Base-by-base conservation (phyloP, 2,113 vertebrate species). In the Fulmarus glacialis region DNA sequence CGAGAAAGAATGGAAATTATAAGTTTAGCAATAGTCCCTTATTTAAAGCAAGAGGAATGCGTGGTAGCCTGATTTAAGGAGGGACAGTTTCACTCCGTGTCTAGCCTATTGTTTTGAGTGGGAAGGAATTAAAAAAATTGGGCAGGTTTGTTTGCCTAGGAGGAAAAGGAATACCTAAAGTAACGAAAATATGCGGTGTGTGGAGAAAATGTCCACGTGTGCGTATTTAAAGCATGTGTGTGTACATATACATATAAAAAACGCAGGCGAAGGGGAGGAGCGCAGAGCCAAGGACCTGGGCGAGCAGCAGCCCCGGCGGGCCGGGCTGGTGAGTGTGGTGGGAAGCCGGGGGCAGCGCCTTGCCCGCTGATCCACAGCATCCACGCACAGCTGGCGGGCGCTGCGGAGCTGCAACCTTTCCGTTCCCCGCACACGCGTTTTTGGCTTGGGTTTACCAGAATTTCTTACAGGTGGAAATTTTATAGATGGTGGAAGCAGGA, bases 301-400 rank as follows among this genome's bases (percentile, higher is more conserved):
- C 0, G 7, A 56, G 53, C 2, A 2, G 43, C 9, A 18, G 38
- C 48, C 34, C n/a, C 1, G 4, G 47, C 1, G 1, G 45, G 14
- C 19, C 42, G 38, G 34, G 22, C 40, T 58, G 50, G 32, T n/a
- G 62, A 56, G 29, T 1, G 0, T 1, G 3, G 62, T 13, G 50
- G 50, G 43, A 34, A 64, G 45, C 17, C 3, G 4, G 19, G 26
- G 47, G 13, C 32, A 74, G 67, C 4, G 0, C 19, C 32, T 55
- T 22, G 22, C 26, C 43, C 2, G 0, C 38, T 9, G 58, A 48
- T 9, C 63, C 62, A 17, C 80, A 71, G 56, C 42, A 79, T 5
- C 79, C 50, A 3, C 0, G 1, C 7, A 6, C 0, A 5, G 36
- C 20, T 8, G 8, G 29, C 0, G 1, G 48, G 71, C 3, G 1